Conservation (phyloP, 2,113 vertebrate species). For the Pyrgilauda ruficollis region DNA sequence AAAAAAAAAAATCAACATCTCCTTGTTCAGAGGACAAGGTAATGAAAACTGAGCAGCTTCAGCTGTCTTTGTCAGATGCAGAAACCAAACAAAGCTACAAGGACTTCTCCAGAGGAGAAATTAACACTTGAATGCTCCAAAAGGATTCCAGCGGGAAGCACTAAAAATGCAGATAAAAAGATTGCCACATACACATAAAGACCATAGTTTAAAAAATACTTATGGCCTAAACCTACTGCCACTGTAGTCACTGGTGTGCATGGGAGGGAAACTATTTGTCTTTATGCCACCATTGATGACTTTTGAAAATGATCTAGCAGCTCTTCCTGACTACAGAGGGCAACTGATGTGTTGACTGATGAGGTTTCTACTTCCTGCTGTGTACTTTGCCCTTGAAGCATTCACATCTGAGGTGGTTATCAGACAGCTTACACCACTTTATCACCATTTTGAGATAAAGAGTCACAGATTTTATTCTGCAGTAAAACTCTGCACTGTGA, state of each 20-base stretch:
- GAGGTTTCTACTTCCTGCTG: not conserved
- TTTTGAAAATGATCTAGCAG: not conserved
- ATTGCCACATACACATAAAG: not conserved
- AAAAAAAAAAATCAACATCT: not conserved
- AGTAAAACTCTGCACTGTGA: not conserved
- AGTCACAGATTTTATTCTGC: not conserved
- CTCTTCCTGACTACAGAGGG: not conserved
- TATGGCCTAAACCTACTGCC: not conserved
- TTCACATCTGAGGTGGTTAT: not conserved
- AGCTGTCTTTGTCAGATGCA: not conserved
- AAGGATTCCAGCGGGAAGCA: not conserved
- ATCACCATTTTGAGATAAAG: not conserved
- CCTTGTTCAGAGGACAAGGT: not conserved
- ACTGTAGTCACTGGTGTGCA: not conserved
- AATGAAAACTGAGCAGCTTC: not conserved
- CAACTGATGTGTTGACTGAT: not conserved
- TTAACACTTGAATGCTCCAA: not conserved
- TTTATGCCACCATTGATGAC: not conserved
- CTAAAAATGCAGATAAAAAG: not conserved
- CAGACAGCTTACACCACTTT: not conserved
- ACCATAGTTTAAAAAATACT: not conserved
- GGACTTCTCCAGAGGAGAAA: not conserved
- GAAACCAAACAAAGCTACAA: not conserved
- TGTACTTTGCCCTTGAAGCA: not conserved
- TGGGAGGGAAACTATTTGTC: not conserved